phyloP scores from a whole-genome alignment of 1,140 invertebrate genomes.

The Hypsibius dujardini region DNA sequence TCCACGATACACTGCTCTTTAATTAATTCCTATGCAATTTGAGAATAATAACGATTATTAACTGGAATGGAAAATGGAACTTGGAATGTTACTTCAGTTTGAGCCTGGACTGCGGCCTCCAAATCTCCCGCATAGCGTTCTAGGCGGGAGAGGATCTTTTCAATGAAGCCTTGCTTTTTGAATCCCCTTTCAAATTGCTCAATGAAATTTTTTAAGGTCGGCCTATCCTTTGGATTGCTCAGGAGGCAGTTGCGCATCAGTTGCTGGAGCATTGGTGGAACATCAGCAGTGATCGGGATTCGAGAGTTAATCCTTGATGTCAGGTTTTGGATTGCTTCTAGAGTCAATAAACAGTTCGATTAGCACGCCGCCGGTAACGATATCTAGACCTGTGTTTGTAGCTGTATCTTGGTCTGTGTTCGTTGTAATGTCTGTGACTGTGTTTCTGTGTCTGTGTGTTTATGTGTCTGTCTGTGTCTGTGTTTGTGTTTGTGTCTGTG shows the following conservation, averaged over 20 bases:
- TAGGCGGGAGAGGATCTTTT: not conserved
- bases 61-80: not conserved
- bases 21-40: not conserved
- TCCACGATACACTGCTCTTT: not conserved
- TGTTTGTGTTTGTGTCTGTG: too few relatives aligned
- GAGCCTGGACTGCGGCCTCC: not conserved
- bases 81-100: conserved; percentile 3
- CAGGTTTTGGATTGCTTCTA: too few relatives aligned
- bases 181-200: not conserved
- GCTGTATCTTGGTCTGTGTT: too few relatives aligned
- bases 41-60: not conserved
- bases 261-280: not conserved
- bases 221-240: not conserved
- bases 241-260: not conserved
- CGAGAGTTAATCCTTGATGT: not conserved
- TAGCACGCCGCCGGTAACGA: too few relatives aligned
- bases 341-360: too few relatives aligned
- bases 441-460: too few relatives aligned
- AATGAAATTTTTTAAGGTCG: not conserved
- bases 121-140: not conserved
- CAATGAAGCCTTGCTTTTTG: conserved; percentile 1
- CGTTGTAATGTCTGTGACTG: too few relatives aligned
- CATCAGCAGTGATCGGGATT: not conserved
- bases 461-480: too few relatives aligned
- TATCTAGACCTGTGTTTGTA: too few relatives aligned